Percentiles rank a stretch among this genome's conserved stretches.
Evolutionary conservation across 2,113 vertebrate genomes (phyloP).

Genomic region (Bombycilla garrulus): DNA sequence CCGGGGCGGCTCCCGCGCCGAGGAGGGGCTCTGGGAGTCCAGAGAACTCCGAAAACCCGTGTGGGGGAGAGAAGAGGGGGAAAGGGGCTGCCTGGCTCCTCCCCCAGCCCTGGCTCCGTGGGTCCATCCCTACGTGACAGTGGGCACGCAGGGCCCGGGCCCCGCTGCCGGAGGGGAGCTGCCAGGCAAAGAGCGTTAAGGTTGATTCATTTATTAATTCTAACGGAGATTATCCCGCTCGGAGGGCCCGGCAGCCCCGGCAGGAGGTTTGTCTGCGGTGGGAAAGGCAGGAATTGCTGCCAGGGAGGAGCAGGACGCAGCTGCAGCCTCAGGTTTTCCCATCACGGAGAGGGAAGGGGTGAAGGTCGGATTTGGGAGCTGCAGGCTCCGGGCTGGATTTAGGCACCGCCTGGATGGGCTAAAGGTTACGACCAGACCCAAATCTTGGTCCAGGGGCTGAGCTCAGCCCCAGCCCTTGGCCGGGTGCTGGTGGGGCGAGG

Average conservation of each 20-base stretch:
- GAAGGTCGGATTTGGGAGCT: neutral
- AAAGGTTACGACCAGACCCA: neutral
- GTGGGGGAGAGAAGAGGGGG: rapidly evolving
- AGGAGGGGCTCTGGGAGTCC: neutral
- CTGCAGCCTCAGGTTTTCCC: neutral
- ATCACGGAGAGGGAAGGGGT: neutral
- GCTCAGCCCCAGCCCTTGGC: too few species aligned
- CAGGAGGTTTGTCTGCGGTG: neutral
- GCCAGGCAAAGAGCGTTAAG: neutral
- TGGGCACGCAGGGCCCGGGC: neutral
- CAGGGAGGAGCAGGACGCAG: neutral
- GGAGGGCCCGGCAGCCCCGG: neutral
- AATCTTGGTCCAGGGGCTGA: neutral
- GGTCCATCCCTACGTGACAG: neutral
- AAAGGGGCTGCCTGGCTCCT: neutral
- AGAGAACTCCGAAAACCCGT: neutral
- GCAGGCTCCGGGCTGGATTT: neutral
- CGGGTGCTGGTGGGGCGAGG: neutral
- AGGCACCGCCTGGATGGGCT: neutral
- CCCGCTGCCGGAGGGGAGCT: neutral
- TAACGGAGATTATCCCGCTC: neutral
- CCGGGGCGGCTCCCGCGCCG: neutral
- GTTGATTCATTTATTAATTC: neutral
- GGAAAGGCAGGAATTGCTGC: neutral
- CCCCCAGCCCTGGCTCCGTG: neutral